Evolutionary conservation across 2,113 vertebrate genomes (phyloP).

Genomic region (Canis aureus): DNA sequence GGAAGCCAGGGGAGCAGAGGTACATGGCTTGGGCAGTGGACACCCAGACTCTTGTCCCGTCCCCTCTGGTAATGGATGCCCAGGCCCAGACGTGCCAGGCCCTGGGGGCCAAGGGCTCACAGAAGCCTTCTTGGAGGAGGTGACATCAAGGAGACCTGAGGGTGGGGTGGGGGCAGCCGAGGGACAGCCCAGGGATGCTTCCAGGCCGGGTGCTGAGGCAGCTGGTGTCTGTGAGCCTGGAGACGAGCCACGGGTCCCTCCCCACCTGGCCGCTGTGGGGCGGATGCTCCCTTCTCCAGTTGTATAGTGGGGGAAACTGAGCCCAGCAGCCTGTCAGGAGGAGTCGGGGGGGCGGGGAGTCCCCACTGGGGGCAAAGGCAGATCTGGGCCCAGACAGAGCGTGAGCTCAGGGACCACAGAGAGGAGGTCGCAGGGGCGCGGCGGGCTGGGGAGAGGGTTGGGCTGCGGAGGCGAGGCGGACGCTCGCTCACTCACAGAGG

Average conservation of each 20-base stretch:
- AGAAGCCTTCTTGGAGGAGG: background rate
- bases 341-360: too few species aligned
- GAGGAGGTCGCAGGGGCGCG: background rate
- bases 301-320: background rate
- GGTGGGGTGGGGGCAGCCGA: accelerated
- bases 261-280: background rate
- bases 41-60: background rate
- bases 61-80: background rate
- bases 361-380: too few species aligned
- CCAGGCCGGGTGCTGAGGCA: background rate
- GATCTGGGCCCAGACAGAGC: background rate
- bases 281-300: background rate
- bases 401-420: background rate
- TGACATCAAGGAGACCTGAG: background rate
- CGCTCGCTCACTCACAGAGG: background rate
- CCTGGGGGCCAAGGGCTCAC: background rate
- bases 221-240: background rate
- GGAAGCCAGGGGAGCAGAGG: background rate
- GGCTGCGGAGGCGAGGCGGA: background rate
- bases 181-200: background rate
- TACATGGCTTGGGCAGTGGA: background rate
- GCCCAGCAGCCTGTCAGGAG: background rate
- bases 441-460: background rate
- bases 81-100: background rate
- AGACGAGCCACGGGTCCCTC: accelerated